phyloP scores from a whole-genome alignment of 2,797 vertebrate genomes.

The Sebastes matsubarae region DNA sequence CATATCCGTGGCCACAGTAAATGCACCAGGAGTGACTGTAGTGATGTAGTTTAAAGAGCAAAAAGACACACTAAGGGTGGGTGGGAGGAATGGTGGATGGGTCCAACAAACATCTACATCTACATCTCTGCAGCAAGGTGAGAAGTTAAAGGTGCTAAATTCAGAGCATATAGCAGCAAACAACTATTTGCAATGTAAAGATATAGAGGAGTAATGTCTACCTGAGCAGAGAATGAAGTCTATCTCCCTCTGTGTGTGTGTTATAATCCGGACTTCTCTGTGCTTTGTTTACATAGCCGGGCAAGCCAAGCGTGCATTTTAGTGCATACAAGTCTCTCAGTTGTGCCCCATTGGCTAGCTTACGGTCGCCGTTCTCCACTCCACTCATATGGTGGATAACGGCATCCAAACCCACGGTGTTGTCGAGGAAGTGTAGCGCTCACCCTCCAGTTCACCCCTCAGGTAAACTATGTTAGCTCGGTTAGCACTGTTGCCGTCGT shows the following conservation, averaged over 20 bases:
- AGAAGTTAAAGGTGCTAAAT: neutral
- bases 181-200: too few relatives aligned
- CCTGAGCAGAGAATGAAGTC: too few relatives aligned
- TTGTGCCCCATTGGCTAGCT: neutral
- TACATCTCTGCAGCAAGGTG: neutral
- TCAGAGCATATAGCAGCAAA: too few relatives aligned
- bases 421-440: accelerated
- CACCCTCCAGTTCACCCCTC: accelerated
- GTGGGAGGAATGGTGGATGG: too few relatives aligned
- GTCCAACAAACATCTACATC: too few relatives aligned
- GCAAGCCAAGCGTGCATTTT: neutral
- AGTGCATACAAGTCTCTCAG: neutral
- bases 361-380: accelerated
- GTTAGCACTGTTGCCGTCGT: accelerated
- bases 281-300: too few relatives aligned
- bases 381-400: neutral
- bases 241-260: accelerated
- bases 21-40: too few relatives aligned
- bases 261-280: too few relatives aligned
- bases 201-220: too few relatives aligned
- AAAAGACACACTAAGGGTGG: accelerated
- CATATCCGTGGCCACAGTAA: too few relatives aligned
- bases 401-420: neutral
- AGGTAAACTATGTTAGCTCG: accelerated
- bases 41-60: too few relatives aligned